Conservation (phyloP, 1,140 invertebrate species). For the Platorchestia sp. region DNA sequence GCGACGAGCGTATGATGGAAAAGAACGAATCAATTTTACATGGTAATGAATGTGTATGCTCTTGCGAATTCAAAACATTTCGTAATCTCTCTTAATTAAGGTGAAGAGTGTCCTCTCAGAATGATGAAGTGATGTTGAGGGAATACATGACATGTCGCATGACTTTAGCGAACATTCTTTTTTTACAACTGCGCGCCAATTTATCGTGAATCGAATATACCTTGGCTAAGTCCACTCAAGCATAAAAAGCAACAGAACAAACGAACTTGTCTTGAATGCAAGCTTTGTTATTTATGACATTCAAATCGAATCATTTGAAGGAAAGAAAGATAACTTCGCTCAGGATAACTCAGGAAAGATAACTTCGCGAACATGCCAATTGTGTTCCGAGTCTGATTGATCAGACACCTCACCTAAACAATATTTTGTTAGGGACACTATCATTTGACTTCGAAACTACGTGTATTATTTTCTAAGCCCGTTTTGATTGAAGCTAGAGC, state of each 20-base stretch:
- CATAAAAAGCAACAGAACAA: background rate
- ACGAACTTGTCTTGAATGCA: background rate
- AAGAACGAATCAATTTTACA: background rate
- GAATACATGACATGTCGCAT: background rate
- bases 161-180: background rate
- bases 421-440: too few species aligned
- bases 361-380: background rate
- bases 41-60: background rate
- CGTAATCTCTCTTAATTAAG: background rate
- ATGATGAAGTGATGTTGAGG: background rate
- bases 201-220: background rate
- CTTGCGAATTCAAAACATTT: background rate
- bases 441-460: background rate
- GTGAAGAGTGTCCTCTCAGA: background rate
- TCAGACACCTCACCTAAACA: background rate
- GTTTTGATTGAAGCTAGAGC: background rate
- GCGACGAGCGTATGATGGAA: background rate
- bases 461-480: background rate
- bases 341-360: background rate
- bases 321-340: too few species aligned
- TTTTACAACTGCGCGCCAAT: background rate
- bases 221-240: background rate
- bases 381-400: background rate
- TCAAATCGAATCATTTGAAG: background rate
- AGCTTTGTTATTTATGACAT: background rate